A percentile compares a stretch with the other conserved stretches of the same genome.
Evolutionary conservation across 2,888 invertebrate genomes (phyloP).

Genomic region (Rhagium mordax): DNA sequence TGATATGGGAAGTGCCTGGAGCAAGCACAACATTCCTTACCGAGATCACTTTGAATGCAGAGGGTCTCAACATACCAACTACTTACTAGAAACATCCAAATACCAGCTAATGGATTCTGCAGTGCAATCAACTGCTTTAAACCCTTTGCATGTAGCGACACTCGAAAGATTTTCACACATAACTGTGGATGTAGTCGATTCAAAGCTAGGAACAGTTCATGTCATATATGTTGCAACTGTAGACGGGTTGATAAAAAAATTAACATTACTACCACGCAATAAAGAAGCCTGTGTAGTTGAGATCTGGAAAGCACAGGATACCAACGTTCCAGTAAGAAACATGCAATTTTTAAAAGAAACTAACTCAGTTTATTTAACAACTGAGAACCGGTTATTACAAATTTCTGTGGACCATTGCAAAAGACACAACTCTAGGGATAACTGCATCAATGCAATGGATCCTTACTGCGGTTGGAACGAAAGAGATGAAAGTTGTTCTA

Average conservation of each 20-base stretch:
- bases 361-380: slow-evolving; percentile 86
- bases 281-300: slow-evolving; percentile 88
- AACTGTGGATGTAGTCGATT: slow-evolving; percentile 85
- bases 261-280: slow-evolving; percentile 81
- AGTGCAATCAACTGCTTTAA: slow-evolving; percentile 81
- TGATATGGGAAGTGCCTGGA: slow-evolving; percentile 84
- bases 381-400: slow-evolving; percentile 78
- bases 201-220: slow-evolving; percentile 79
- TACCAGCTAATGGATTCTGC: slow-evolving; percentile 93
- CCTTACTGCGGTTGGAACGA: slow-evolving; percentile 97
- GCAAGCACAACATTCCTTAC: slow-evolving; percentile 74
- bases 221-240: slow-evolving; percentile 88
- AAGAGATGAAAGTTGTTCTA: slow-evolving; percentile 80
- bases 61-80: slow-evolving; percentile 61
- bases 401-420: slow-evolving; percentile 86
- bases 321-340: slow-evolving; percentile 74
- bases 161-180: slow-evolving; percentile 84
- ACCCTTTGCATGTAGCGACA: slow-evolving; percentile 81
- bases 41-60: slow-evolving; percentile 78
- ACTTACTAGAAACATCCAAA: slow-evolving; percentile 77
- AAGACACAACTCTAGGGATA: slow-evolving; percentile 79
- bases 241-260: slow-evolving; percentile 84
- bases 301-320: slow-evolving; percentile 81
- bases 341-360: slow-evolving; percentile 88
- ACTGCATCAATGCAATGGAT: slow-evolving; percentile 89